These are phyloP conservation scores for Lordiphosa mommai DNA, from an alignment of 1,140 invertebrate species.

Conservation along the genomic window DNA sequence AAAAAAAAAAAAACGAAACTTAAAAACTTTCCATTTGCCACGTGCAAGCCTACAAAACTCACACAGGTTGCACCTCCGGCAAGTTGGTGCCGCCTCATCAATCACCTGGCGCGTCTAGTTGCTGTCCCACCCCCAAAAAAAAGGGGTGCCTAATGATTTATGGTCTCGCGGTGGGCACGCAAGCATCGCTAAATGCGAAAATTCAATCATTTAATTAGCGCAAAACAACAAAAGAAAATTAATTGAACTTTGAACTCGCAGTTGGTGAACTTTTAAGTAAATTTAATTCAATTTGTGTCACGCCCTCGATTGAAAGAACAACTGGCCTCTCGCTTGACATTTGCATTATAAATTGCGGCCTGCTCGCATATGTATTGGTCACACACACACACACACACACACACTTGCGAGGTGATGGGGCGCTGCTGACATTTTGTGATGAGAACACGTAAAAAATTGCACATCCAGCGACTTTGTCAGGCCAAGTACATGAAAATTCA, in stretches of 20 bases:
- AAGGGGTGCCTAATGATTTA: slow-evolving; percentile 68
- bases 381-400: neutral
- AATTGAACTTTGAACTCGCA: slow-evolving; percentile 68
- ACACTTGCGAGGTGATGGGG: slow-evolving; percentile 14
- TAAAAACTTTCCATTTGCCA: slow-evolving; percentile 30
- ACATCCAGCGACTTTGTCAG: slow-evolving; percentile 70
- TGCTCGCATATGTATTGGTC: no score
- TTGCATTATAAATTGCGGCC: slow-evolving; percentile 71
- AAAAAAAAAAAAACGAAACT: no score
- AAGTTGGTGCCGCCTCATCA: slow-evolving; percentile 51
- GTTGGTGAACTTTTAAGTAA: slow-evolving; percentile 47
- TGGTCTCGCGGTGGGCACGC: slow-evolving; percentile 31
- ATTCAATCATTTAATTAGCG: slow-evolving; percentile 76
- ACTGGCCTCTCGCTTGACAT: slow-evolving; percentile 51
- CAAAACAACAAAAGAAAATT: slow-evolving; percentile 71
- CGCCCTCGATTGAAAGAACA: slow-evolving; percentile 25
- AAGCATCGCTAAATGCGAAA: slow-evolving; percentile 55
- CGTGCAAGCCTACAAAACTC: slow-evolving; percentile 20
- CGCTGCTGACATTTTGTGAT: slow-evolving; percentile 65
- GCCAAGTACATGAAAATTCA: slow-evolving; percentile 70
- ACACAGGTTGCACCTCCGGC: slow-evolving; percentile 45
- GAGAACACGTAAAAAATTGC: slow-evolving; percentile 75
- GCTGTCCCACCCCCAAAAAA: slow-evolving; percentile 21
- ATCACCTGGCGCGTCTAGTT: slow-evolving; percentile 54
- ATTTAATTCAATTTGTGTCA: slow-evolving; percentile 73